Evolutionary conservation across 1,140 invertebrate genomes (phyloP), one percentile per base, ranked within the genome.

Genomic region (Apis laboriosa): DNA sequence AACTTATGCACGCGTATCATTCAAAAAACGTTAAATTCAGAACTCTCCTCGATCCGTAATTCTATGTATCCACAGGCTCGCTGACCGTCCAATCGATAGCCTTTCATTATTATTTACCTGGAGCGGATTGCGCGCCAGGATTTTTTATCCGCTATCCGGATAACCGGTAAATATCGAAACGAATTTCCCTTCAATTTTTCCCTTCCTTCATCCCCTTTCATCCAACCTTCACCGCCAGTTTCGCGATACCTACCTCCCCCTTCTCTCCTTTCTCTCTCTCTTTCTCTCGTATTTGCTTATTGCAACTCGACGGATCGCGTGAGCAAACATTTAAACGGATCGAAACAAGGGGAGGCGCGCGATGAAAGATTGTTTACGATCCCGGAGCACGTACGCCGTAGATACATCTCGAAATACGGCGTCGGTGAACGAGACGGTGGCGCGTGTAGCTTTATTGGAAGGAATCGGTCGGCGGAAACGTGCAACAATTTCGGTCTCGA

Each of bases 101-200:
- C 67, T 80, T 77, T 75, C 81, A 73, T 87, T 87, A 87, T 87
- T 84, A 87, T 87, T 87, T 87, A 87, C 86, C 68, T 76, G 66
- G 67, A 51, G 34, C 74, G 56, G 76, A 74, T 79, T 84, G 80
- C 83, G 77, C 49, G 60, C 56, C 67, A 15, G 73, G 74, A 75
- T 86, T 80, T 87, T 87, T 86, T n/a, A n/a, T 63, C 72, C 77
- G 56, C 56, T 58, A 53, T 28, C 75, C 43, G 61, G 56, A 66
- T 72, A 61, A 55, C 79, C 70, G 53, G 80, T 73, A 82, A 83
- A 83, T 78, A 86, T 86, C 85, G 84, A 78, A 86, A 55, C 58
- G 58, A 63, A 72, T 80, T 66, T 64, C 77, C 43, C 55, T 17
- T 8, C 49, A 43, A 67, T 58, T 78, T 60, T 68, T 67, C 21